Conservation (phyloP, 2,888 invertebrate genomes). For the Eremobia ochroleuca region DNA sequence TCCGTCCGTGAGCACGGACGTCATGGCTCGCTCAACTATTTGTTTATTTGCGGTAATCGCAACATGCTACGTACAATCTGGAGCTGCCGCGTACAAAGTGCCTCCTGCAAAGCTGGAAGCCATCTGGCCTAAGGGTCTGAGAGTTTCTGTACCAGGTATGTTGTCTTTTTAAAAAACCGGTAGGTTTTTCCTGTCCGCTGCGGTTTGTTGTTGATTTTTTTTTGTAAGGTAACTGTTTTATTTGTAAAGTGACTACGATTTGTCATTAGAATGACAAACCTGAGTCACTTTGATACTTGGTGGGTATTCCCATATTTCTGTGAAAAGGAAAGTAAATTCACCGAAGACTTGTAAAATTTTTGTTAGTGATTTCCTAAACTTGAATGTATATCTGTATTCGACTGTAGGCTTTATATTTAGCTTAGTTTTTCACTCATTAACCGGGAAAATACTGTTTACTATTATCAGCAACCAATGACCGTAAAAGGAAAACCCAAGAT, state of each 20-base stretch:
- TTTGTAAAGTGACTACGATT: background rate
- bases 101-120: constrained; percentile 91
- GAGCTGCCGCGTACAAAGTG: constrained; percentile 77
- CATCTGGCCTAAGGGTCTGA: constrained; percentile 91
- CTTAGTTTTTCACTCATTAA: background rate
- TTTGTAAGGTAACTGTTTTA: background rate
- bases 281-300: background rate
- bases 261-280: too few species aligned
- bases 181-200: background rate
- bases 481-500: constrained; percentile 24
- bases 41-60: constrained; percentile 69
- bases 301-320: too few species aligned
- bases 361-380: background rate
- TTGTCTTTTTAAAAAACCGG: background rate
- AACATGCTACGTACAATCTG: constrained; percentile 62
- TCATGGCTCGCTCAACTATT: constrained; percentile 69
- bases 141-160: constrained; percentile 89
- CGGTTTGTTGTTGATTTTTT: constrained; percentile 13
- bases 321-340: background rate
- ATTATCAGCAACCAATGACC: background rate
- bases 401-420: background rate
- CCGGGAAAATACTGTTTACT: background rate
- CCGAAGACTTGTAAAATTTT: background rate
- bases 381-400: background rate
- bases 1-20: constrained; percentile 70